Base-by-base conservation (phyloP, 2,113 vertebrate genomes). In the Chionodraco myersi region DNA sequence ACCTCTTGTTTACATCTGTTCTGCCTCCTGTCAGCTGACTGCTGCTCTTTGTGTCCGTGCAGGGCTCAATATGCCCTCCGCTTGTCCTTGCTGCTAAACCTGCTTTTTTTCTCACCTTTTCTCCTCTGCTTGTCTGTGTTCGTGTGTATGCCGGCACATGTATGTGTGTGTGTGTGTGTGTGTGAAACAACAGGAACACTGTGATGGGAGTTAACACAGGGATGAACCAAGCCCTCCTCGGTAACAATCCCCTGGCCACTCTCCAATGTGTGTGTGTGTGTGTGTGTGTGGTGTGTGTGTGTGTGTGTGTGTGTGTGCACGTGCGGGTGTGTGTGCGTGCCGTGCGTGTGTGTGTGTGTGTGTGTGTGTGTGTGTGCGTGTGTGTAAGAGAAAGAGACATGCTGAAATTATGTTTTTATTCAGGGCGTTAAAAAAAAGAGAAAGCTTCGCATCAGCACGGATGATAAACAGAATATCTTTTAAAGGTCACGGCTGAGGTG, bases 151-250 rank as follows among this genome's bases (percentile, higher is more conserved):
- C 77, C 82, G 82, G 83, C 61, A 77, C 58, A 63, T 68, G 72
- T 79, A 13, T 84, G 54, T 1, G 21, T 21, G 62, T 86, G 72
- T 64, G 70, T 86, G 51, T 77, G 49, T 82, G 52, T 84, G 77
- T 44, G 66, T 90, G 87, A 92, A 91, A 94, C 93, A 96, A 90
- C 96, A 97, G 97, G 96, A 97, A 96, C 94, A 96, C 96, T 93
- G 94, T 97, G 96, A 96, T 97, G 93, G 96, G 96, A 94, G 95
- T 98, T 94, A 96, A 96, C 95, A 95, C 96, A 85, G 97, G 96
- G 94, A 96, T 98, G 94, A 97, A 94, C 95, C 94, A 96, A 91
- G 96, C 96, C 87, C 96, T 97, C 86, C 96, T 97, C 94, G 95
- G 95, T 95, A 96, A 95, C 95, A 97, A 97, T 95, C 96, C 96